Base-by-base conservation (phyloP, 2,888 invertebrate genomes). In the Troides helena region DNA sequence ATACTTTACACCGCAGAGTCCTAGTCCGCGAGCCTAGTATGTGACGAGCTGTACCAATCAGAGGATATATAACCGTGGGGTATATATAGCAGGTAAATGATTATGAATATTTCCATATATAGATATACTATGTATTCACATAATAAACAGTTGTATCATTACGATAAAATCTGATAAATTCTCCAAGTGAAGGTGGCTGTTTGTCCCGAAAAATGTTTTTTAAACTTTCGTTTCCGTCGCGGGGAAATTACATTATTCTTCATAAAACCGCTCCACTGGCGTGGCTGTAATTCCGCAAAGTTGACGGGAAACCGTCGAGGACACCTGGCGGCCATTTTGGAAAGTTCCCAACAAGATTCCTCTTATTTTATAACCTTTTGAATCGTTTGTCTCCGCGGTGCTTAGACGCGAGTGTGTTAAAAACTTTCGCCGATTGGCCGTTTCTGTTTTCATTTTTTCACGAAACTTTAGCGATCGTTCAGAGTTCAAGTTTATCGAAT, bases 271-370 rank as follows among this genome's bases (percentile, higher is more conserved):
- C 75, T 73, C 62, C 62, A 58, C 72, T 62, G 73, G 72, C 71
- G 73, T 64, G 65, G 73, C 74, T 77, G 80, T 85, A 84, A 86
- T 85, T 84, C 81, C 71, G 72, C 66, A 80, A 83, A 84, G 75
- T 84, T 82, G 72, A 73, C 68, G 72, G 73, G 71, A 74, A 73
- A 66, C 73, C 72, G 74, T 69, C 75, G 80, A 79, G 81, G 83
- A 83, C 86, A 86, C 86, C 86, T 86, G 86, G 78, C 79, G 78
- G 80, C 80, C 80, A 78, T 83, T 81, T 77, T 74, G 76, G 75
- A 76, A 81, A 84, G 79, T 80, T 85, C 80, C 78, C 78, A 82
- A 82, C 82, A 82, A 83, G 82, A 83, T 81, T 81, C 80, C 76
- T 71, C 74, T 72, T 72, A 74, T 76, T 76, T 76, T 74, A 76